Conservation (phyloP, 2,113 vertebrate genomes). For the Haliaeetus leucogaster region DNA sequence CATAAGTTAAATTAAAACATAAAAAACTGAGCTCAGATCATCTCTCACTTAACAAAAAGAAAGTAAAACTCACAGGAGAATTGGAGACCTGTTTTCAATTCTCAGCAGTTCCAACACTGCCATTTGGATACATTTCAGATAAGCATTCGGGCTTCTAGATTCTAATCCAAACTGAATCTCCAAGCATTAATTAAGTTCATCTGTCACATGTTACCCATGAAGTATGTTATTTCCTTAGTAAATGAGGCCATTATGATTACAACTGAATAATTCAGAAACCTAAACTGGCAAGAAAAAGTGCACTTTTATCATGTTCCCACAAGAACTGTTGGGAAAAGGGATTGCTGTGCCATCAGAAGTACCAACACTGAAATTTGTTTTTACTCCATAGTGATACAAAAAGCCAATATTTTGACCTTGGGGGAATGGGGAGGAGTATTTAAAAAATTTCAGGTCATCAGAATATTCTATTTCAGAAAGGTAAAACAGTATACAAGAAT, state of each 20-base stretch:
- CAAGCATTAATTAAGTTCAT: constrained; percentile 55
- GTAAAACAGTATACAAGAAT: background rate
- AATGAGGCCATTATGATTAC: background rate
- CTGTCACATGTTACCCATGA: constrained; percentile 33
- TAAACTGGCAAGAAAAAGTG: background rate
- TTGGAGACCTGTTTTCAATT: background rate
- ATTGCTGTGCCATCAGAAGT: background rate
- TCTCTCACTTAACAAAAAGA: background rate
- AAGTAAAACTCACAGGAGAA: background rate
- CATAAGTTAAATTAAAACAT: background rate
- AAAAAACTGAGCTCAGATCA: background rate
- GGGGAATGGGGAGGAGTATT: background rate
- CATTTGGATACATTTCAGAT: constrained; percentile 29
- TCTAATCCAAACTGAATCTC: constrained; percentile 15
- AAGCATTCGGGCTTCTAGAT: background rate
- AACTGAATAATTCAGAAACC: constrained; percentile 36
- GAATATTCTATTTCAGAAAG: background rate
- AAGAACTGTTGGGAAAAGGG: background rate
- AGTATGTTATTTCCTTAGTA: constrained; percentile 34
- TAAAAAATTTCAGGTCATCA: background rate
- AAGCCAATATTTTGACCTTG: background rate
- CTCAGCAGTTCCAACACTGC: background rate
- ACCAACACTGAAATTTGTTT: background rate
- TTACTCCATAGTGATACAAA: background rate
- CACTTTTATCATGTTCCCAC: background rate